Evolutionary conservation across 1,140 invertebrate genomes (phyloP), one percentile per base, ranked within the genome.

Genomic region (Apolygus lucorum): DNA sequence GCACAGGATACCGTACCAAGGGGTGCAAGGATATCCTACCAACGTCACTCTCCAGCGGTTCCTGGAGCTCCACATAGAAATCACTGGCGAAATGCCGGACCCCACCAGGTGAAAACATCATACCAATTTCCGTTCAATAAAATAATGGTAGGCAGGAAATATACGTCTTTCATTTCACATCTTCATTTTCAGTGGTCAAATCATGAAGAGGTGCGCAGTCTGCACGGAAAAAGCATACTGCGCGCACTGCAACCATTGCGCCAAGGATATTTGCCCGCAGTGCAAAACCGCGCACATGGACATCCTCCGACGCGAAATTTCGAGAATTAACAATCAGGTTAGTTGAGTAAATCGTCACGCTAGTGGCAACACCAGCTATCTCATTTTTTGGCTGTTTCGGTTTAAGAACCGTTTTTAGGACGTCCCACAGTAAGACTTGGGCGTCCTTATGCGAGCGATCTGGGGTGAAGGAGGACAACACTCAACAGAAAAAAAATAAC

Each of bases 31-130:
- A 24, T 96, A 95, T 79, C 95, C 94, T 52, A 96, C 92, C 73
- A 98, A 98, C 81, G 93, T 97, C 2, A 98, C 96, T 28, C 83
- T 98, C 26, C 92, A 95, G 79, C 84, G 94, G 63, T 98, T 98
- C 80, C 83, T 98, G 70, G 95, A 98, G 78, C 84, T 98, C 52
- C 96, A 94, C 77, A 92, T 94, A 78, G 90, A 95, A 81, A 95
- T 95, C 70, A 95, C 92, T 27, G 92, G 93, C 70, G 92, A 95
- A 79, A 80, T 92, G 70, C 90, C 92, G 59, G 93, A 93, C 81
- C 91, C 92, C 54, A 93, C 90, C 63, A 89, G 88, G 70, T 71
- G 63, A 27, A n/a, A n/a, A n/a, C n/a, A n/a, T n/a, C n/a, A n/a
- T 42, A 17, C 17, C 34, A 42, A 42, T 17, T 42, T 42, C 34